phyloP scores from a whole-genome alignment of 2,797 vertebrate species.

The Arnoldichthys spilopterus region DNA sequence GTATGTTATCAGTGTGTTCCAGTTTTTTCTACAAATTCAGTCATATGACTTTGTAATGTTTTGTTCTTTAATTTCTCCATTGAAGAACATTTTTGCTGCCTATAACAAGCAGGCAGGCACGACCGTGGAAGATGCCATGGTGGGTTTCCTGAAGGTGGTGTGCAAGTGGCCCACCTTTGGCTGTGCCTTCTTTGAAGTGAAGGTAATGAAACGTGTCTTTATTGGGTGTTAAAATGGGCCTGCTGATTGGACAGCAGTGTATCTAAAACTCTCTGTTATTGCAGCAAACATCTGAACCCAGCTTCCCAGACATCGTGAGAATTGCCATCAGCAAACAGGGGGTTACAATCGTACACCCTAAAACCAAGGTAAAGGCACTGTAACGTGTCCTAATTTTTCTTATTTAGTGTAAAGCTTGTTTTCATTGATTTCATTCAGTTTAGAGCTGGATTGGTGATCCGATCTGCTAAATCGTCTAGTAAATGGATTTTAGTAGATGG shows the following conservation, averaged over 20 bases:
- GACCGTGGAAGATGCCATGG: constrained; percentile 85
- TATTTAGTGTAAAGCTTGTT: too few species aligned
- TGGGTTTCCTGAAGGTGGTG: constrained; percentile 87
- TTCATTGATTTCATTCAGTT: too few species aligned
- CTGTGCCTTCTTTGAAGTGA: constrained; percentile 96
- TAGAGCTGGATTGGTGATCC: too few species aligned
- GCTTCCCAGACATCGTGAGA: constrained; percentile 89
- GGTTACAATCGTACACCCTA: constrained; percentile 88
- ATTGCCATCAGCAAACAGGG: constrained; percentile 93
- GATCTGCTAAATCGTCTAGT: too few species aligned
- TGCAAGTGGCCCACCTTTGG: constrained; percentile 92
- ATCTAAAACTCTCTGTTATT: constrained; percentile 11
- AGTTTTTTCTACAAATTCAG: too few species aligned
- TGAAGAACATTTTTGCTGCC: constrained; percentile 80
- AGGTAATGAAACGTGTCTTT: constrained; percentile 77
- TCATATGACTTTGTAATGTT: too few species aligned
- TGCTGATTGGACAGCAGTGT: neutral
- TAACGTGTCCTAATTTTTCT: too few species aligned
- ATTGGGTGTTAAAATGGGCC: neutral
- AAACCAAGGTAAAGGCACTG: constrained; percentile 86
- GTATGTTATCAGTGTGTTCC: too few species aligned
- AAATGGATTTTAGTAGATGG: too few species aligned
- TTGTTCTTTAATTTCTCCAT: constrained; percentile 20
- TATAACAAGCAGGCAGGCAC: constrained; percentile 83
- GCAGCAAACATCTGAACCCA: constrained; percentile 93